Evolutionary conservation across 2,797 vertebrate genomes (phyloP), one percentile per base, ranked within the genome.

Genomic region (Lepilemur ruficaudatus): DNA sequence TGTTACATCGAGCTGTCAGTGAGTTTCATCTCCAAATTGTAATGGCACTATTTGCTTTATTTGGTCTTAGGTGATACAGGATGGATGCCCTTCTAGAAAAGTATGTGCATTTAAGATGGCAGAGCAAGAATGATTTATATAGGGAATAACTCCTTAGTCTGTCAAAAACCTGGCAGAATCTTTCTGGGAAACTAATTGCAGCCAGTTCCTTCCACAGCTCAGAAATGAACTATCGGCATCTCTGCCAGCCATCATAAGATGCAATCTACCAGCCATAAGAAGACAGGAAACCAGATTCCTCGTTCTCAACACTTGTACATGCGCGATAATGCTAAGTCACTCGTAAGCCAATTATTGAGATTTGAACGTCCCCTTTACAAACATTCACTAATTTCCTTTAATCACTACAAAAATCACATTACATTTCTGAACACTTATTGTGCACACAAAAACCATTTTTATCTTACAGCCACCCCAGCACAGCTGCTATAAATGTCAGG

Each of bases 101-200:
- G 93, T 81, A 38, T 65, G 93, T 92, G 80, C 96, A 96, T 97
- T 97, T 97, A 96, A 97, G 92, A 89, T 91, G 91, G 94, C 94
- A 98, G 96, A 48, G 35, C 76, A 59, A 70, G 61, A 95, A 38
- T 97, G 97, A 98, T 97, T 97, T 97, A 97, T 96, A 73, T 5
- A 7, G 89, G 87, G 87, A 91, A 97, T 96, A 97, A 97, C 94
- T 97, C 95, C 93, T 97, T 55, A 50, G 89, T 89, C 95, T 98
- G 89, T 87, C 89, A 72, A 30, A 95, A 79, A 79, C 95, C 96
- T 96, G 76, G 89, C 96, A 94, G 95, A 79, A 91, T 88, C 94
- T 97, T 82, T 79, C 96, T 92, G 92, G 96, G 94, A 97, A 97
- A 97, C 91, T 80, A 93, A 95, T 85, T 18, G 18, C 76, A 94